Percentiles rank a stretch among this genome's conserved stretches.
phyloP scores from a whole-genome alignment of 2,888 invertebrate genomes.

The Megamerina dolium region DNA sequence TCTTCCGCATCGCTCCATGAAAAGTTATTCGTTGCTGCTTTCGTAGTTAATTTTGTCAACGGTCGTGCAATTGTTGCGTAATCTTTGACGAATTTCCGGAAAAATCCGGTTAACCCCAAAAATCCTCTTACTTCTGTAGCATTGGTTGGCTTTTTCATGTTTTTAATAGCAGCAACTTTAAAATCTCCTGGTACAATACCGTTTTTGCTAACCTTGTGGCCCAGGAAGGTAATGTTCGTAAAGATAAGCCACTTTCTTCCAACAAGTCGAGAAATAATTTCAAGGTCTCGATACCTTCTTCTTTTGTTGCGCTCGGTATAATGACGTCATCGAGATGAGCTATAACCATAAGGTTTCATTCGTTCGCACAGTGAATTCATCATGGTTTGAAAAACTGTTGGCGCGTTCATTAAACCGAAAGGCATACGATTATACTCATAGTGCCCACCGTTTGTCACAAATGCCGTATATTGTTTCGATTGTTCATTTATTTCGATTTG shows the following conservation, averaged over 20 bases:
- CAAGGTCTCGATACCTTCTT: background rate
- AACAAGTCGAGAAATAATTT: background rate
- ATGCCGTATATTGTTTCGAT: no score
- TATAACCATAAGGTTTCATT: background rate
- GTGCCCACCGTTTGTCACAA: conserved; percentile 13
- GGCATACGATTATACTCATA: conserved; percentile 15
- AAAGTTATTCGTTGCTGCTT: conserved; percentile 3
- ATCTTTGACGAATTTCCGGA: conserved; percentile 8
- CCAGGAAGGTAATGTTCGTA: conserved; percentile 13
- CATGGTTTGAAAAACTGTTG: conserved; percentile 13
- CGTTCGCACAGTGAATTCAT: conserved; percentile 8
- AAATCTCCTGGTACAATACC: conserved; percentile 16
- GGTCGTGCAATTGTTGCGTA: conserved; percentile 5
- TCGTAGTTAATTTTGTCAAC: conserved; percentile 1
- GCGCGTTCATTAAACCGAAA: conserved; percentile 11
- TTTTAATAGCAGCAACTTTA: conserved; percentile 15
- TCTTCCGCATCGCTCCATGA: background rate
- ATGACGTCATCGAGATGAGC: conserved; percentile 3
- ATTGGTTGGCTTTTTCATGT: conserved; percentile 8
- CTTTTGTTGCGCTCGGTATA: conserved; percentile 2
- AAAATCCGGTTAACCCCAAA: conserved; percentile 7
- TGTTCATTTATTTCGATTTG: no score
- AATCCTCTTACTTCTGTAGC: conserved; percentile 14
- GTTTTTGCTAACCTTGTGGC: conserved; percentile 12
- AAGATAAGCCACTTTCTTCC: background rate